Conservation (phyloP, 2,113 vertebrate species). For the Solenodon paradoxus region DNA sequence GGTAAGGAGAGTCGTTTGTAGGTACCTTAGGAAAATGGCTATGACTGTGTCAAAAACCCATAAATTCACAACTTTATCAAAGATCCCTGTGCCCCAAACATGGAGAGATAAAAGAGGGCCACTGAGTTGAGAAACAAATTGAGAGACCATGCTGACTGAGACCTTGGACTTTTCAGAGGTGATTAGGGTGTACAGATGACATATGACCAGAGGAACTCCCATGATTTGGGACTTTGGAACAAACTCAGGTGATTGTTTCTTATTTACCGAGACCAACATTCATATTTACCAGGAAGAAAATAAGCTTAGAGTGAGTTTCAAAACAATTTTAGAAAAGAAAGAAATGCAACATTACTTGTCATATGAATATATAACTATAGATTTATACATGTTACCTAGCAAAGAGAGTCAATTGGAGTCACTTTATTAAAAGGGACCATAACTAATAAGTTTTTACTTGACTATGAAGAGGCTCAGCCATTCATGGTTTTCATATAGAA, state of each 20-base stretch:
- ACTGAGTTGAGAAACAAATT: neutral
- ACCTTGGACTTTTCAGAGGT: neutral
- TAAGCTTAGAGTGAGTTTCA: neutral
- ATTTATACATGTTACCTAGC: neutral
- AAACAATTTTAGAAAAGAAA: neutral
- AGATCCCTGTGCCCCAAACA: too few species aligned
- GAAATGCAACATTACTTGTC: neutral
- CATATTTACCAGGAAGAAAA: neutral
- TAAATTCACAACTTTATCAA: neutral
- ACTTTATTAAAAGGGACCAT: neutral
- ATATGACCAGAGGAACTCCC: neutral
- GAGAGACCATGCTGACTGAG: neutral
- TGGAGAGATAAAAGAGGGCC: neutral
- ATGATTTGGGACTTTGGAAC: neutral
- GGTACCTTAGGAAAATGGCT: neutral
- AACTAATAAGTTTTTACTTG: neutral
- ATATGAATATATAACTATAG: neutral
- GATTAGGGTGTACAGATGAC: neutral
- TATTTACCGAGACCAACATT: neutral
- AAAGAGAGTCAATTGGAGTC: neutral
- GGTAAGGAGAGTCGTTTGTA: neutral
- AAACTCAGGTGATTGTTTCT: neutral
- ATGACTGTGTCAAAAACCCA: neutral
- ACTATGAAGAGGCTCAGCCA: neutral
- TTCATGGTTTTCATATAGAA: neutral